phyloP scores from a whole-genome alignment of 2,797 vertebrate species.

The Vultur gryphus region DNA sequence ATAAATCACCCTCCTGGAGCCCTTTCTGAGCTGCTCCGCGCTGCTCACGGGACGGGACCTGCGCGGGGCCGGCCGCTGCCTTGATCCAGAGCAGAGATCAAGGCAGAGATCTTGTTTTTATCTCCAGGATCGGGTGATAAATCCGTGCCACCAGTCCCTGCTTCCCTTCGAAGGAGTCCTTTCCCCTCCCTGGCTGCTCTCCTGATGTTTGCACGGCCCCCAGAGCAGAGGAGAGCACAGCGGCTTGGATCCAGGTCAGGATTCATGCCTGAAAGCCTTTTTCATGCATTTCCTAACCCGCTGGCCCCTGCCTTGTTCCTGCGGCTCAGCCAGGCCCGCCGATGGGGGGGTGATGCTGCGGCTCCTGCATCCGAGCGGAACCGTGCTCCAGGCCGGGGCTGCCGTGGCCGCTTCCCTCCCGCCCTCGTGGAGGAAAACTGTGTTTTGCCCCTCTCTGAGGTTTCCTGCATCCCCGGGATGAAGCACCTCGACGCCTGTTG shows the following conservation, averaged over 20 bases:
- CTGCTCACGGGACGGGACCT: rapidly evolving
- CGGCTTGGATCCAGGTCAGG: not conserved
- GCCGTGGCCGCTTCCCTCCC: rapidly evolving
- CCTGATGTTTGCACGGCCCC: not conserved
- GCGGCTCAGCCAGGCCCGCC: not conserved
- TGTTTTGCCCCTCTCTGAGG: not conserved
- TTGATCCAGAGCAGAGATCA: not conserved
- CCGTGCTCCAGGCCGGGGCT: rapidly evolving
- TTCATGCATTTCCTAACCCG: not conserved
- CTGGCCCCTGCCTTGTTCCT: not conserved
- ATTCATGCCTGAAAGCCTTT: not conserved
- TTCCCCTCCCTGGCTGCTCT: not conserved
- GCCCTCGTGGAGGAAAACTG: rapidly evolving
- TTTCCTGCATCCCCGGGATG: not conserved
- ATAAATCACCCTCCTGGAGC: not conserved
- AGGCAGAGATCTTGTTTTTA: not conserved
- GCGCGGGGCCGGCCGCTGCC: rapidly evolving
- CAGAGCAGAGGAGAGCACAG: not conserved
- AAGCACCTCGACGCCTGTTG: not conserved
- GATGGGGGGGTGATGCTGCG: not conserved
- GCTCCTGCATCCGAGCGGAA: not conserved
- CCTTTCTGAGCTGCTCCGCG: not conserved
- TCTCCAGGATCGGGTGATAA: not conserved
- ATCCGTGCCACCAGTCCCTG: not conserved
- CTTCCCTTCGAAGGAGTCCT: not conserved